These are phyloP conservation scores for Heteronetta atricapilla DNA, from an alignment of 2,113 vertebrate genomes.

Conservation along the genomic window DNA sequence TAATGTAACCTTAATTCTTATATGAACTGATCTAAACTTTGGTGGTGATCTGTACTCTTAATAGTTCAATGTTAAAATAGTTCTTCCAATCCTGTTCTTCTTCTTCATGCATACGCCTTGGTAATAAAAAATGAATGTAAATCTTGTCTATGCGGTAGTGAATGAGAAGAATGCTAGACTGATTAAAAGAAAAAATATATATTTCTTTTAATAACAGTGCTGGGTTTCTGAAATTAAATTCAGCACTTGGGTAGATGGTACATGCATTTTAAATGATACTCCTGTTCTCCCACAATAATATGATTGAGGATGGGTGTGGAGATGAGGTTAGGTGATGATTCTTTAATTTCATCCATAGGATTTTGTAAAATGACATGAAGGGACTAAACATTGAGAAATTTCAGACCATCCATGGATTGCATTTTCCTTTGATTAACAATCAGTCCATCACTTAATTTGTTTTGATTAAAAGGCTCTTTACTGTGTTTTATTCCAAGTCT, in stretches of 20 bases:
- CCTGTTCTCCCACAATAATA: neutral
- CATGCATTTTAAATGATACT: neutral
- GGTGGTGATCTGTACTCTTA: neutral
- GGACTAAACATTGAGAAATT: neutral
- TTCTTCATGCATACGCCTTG: neutral
- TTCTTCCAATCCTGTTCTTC: neutral
- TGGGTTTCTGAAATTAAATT: slow-evolving; percentile 37
- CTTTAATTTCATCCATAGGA: neutral
- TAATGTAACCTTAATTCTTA: slow-evolving; percentile 41
- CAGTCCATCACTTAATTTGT: neutral
- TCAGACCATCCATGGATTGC: neutral
- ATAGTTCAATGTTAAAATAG: neutral
- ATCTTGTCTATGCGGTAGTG: neutral
- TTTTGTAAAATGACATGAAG: neutral
- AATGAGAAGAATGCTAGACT: neutral
- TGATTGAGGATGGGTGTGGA: neutral
- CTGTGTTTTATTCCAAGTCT: neutral
- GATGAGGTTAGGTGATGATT: neutral
- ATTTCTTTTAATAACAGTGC: neutral
- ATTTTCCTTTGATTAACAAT: neutral
- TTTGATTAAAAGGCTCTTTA: neutral
- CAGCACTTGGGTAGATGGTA: neutral
- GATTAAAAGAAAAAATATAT: neutral
- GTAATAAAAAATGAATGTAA: neutral
- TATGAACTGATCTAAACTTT: neutral